Conservation (phyloP, 2,113 vertebrate species). For the Sphyrna mokarran region DNA sequence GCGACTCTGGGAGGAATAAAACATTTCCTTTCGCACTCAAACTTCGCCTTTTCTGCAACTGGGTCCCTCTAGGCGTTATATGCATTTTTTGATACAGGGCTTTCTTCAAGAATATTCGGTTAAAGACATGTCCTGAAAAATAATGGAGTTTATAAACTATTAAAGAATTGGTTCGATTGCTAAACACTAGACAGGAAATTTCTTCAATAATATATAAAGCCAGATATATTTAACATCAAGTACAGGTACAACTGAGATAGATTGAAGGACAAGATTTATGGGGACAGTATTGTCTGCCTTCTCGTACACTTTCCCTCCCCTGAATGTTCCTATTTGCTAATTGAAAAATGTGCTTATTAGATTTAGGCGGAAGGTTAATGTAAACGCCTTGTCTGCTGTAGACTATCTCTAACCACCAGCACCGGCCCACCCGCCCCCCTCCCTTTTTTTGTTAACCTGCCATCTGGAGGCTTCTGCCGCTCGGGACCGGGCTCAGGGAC, state of each 20-base stretch:
- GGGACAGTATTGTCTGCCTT: neutral
- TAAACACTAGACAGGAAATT: neutral
- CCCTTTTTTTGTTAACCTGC: conserved; percentile 57
- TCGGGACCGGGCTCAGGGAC: conserved; percentile 67
- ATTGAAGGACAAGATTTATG: neutral
- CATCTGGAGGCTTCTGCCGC: conserved; percentile 62
- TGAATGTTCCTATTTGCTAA: conserved; percentile 2
- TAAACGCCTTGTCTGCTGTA: neutral
- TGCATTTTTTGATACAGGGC: too few relatives aligned
- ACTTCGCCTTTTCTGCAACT: neutral
- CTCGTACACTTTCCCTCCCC: neutral
- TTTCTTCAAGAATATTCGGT: neutral
- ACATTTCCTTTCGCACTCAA: neutral
- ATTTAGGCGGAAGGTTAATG: neutral
- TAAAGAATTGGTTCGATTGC: neutral
- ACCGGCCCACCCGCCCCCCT: too few relatives aligned
- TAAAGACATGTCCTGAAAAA: neutral
- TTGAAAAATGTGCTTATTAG: conserved; percentile 18
- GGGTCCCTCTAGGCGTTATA: too few relatives aligned
- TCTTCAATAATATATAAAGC: neutral
- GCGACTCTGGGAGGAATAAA: neutral
- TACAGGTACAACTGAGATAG: neutral
- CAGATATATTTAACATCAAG: neutral
- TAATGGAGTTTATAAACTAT: neutral
- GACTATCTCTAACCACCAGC: too few relatives aligned